phyloP scores from a whole-genome alignment of 2,113 vertebrate species.

The Cranoglanis bouderius region DNA sequence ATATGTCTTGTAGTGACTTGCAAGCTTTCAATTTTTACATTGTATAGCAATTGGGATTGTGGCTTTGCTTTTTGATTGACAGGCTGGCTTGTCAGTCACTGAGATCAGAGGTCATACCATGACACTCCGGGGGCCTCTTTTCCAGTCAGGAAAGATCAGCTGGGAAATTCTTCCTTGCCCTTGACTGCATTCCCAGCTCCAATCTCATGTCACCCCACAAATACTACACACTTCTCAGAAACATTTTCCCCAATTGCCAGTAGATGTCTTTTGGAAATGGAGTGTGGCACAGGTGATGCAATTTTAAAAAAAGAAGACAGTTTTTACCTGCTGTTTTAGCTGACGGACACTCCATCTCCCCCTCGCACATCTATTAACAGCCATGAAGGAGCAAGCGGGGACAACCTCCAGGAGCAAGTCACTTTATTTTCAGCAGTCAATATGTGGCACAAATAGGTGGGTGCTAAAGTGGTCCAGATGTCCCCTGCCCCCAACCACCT shows the following conservation, averaged over 20 bases:
- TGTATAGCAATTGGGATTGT: background rate
- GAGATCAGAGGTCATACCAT: conserved; percentile 45
- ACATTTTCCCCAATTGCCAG: conserved; percentile 29
- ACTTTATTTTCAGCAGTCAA: conserved; percentile 62
- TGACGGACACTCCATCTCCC: conserved; percentile 12
- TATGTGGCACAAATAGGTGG: conserved; percentile 47
- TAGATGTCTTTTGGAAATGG: conserved; percentile 39
- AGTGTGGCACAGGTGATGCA: conserved; percentile 39
- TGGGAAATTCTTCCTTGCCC: conserved; percentile 41
- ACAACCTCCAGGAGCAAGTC: conserved; percentile 59
- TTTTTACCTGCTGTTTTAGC: conserved; percentile 56
- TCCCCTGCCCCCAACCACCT: conserved; percentile 43
- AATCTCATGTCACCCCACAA: conserved; percentile 22
- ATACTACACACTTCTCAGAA: conserved; percentile 54
- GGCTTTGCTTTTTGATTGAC: conserved; percentile 22
- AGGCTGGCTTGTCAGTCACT: conserved; percentile 11
- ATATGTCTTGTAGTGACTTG: background rate
- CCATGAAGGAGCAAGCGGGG: conserved; percentile 32
- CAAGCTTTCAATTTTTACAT: background rate
- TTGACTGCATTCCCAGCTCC: conserved; percentile 37
- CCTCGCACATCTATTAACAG: conserved; percentile 50
- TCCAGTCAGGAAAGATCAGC: conserved; percentile 42
- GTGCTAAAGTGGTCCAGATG: conserved; percentile 57
- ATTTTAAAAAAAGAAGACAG: conserved; percentile 45
- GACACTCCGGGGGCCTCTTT: conserved; percentile 28